Percentiles rank a stretch among this genome's conserved stretches.
Evolutionary conservation across 2,113 vertebrate species (phyloP).

Genomic region (Dendrocopos noguchii): DNA sequence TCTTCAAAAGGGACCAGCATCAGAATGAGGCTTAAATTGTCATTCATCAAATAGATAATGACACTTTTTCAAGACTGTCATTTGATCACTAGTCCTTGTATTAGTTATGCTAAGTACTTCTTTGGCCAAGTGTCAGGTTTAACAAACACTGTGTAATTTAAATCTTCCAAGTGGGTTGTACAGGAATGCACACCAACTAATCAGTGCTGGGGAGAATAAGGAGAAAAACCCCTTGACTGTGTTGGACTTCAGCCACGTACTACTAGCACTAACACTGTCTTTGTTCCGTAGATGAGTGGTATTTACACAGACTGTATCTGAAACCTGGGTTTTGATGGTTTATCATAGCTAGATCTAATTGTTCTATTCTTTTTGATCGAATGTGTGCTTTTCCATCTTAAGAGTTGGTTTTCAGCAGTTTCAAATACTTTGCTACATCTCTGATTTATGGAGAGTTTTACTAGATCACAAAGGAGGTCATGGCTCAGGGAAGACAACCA

Average conservation of each 20-base stretch:
- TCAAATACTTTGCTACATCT: background rate
- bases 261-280: background rate
- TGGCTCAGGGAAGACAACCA: background rate
- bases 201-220: background rate
- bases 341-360: background rate
- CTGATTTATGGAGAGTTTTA: constrained; percentile 11
- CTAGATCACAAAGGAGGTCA: background rate
- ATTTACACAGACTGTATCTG: background rate
- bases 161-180: constrained; percentile 60
- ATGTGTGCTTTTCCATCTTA: background rate
- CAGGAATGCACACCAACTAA: constrained; percentile 66
- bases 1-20: constrained; percentile 64
- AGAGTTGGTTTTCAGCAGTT: background rate
- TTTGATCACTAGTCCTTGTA: constrained; percentile 68
- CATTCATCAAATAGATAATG: constrained; percentile 71
- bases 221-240: background rate
- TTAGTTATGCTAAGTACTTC: constrained; percentile 67
- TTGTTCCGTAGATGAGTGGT: background rate
- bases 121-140: constrained; percentile 69
- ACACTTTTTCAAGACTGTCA: constrained; percentile 62
- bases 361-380: background rate
- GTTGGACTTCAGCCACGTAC: constrained; percentile 19
- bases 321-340: background rate
- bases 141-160: constrained; percentile 74
- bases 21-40: constrained; percentile 55